These are phyloP conservation scores for Atractosteus spatula DNA, from an alignment of 2,113 vertebrate genomes.

Conservation along the genomic window DNA sequence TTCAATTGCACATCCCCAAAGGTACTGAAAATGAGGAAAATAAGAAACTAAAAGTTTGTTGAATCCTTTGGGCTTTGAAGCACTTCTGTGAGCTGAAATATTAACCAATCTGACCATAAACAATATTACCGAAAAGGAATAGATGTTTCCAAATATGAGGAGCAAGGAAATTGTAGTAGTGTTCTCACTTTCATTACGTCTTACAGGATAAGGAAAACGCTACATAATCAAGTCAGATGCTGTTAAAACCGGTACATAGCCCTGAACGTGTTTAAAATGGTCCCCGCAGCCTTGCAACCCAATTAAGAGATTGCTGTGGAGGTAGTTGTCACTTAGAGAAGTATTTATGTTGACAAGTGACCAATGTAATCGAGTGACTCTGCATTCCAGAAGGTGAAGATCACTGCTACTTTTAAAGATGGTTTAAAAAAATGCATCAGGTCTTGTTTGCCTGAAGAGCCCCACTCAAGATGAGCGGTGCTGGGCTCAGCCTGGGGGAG, in stretches of 20 bases:
- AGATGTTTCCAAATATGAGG: no score
- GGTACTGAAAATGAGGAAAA: no score
- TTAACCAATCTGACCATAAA: no score
- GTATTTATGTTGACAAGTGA: constrained; percentile 19
- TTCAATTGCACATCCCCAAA: no score
- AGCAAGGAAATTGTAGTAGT: no score
- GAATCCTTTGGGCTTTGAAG: no score
- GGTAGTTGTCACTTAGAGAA: constrained; percentile 15
- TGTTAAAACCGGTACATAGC: neutral
- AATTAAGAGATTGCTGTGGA: constrained; percentile 16
- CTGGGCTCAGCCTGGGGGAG: constrained; percentile 15
- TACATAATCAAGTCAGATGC: neutral
- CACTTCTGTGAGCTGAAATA: no score
- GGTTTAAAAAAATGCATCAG: neutral
- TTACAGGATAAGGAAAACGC: no score
- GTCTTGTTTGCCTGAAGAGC: constrained; percentile 6
- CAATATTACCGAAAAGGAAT: no score
- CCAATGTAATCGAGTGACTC: constrained; percentile 5
- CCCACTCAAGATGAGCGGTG: constrained; percentile 7
- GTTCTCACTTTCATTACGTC: no score
- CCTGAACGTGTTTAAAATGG: constrained; percentile 15
- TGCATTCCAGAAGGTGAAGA: constrained; percentile 11
- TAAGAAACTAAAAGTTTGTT: no score
- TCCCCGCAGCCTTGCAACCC: constrained; percentile 15
- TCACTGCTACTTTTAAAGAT: neutral